These are phyloP conservation scores for Pangasius macronema DNA, from an alignment of 2,797 vertebrate genomes.

Conservation along the genomic window DNA sequence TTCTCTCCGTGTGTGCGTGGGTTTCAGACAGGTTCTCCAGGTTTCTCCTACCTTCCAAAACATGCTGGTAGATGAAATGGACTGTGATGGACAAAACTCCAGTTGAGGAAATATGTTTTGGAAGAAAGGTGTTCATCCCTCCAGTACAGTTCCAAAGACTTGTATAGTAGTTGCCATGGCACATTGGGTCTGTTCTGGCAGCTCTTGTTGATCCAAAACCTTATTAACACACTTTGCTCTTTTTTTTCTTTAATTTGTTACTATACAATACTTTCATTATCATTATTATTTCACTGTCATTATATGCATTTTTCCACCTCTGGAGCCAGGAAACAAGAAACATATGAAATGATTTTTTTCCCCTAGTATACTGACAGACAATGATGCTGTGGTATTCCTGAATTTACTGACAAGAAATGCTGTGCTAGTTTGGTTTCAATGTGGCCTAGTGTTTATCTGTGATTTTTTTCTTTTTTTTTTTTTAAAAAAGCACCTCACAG, in stretches of 20 bases:
- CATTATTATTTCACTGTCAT: too few species aligned
- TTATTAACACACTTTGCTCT: not conserved
- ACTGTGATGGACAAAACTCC: not conserved
- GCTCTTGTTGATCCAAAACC: not conserved
- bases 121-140: not conserved
- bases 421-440: conserved; percentile 6
- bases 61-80: not conserved
- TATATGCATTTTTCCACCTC: conserved; percentile 42
- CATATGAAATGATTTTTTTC: not conserved
- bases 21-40: not conserved
- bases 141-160: not conserved
- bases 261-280: not conserved
- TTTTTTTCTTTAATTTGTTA: not conserved
- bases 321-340: not conserved
- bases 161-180: not conserved
- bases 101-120: not conserved
- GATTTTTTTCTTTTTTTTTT: too few species aligned
- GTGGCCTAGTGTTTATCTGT: not conserved
- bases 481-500: not conserved
- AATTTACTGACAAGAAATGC: not conserved
- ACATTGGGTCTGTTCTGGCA: not conserved
- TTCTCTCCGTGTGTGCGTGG: not conserved
- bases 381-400: not conserved
- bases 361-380: not conserved
- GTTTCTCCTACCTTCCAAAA: not conserved